Base-by-base conservation (phyloP, 2,797 vertebrate species). In the Capromys pilorides region DNA sequence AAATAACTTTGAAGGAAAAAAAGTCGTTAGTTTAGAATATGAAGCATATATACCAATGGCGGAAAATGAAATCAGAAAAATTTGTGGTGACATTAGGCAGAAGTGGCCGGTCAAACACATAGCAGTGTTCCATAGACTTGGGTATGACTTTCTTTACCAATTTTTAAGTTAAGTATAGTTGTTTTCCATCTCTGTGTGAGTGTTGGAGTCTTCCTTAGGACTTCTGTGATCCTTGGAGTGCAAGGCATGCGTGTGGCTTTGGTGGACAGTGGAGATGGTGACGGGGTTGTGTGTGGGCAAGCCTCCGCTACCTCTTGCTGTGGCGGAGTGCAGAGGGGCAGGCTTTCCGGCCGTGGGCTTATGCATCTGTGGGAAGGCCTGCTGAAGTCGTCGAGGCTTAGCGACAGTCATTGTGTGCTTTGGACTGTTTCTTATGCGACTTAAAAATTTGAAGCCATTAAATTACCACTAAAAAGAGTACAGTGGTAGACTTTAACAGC, bases 21-120 rank as follows among this genome's bases (percentile, higher is more conserved):
- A 98, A 95, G 99, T 99, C 75, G 78, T 99, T 84, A 98, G 96
- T 87, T 98, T 99, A 92, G 99, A 99, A 97, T 99, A 99, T 88
- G 99, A 99, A 98, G 99, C 99, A 0, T 99, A 99, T 33, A 96
- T 98, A 71, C 97, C 98, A 10, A 99, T 99, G 99, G 99, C 98
- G 71, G 98, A 99, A 97, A 98, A 97, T 0, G 98, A 99, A 98
- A 98, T 99, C 96, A 98, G 97, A 97, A 99, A 98, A 95, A 99
- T 99, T 86, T 99, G 99, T 90, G 94, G 90, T 79, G 98, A 98
- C 85, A 97, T 99, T 97, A 98, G 99, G 96, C 95, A 96, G 36
- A 98, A 98, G 64, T 99, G 99, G 99, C 98, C 99, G 0, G 97
- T 99, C 83, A 98, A 77, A 41, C 99, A 99, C 96, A 98, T 99